Percentiles rank a stretch among this genome's conserved stretches.
Evolutionary conservation across 1,140 invertebrate genomes (phyloP).

Genomic region (Philaenus spumarius): DNA sequence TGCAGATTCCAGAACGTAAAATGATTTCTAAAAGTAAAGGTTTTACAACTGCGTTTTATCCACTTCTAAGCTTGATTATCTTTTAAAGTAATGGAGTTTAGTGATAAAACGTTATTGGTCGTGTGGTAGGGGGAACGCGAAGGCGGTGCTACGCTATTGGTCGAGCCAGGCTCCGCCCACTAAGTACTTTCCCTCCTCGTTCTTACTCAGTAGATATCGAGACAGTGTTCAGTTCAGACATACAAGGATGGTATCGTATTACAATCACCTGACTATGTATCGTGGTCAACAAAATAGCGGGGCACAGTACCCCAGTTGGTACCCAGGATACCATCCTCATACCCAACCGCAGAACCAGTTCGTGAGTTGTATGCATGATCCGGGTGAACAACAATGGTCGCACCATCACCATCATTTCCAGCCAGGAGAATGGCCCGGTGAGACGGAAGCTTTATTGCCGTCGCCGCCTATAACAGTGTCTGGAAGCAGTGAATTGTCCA

Average conservation of each 20-base stretch:
- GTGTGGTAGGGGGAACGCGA: no score
- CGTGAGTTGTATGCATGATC: constrained; percentile 27
- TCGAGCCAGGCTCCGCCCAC: no score
- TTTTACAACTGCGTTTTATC: no score
- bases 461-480: constrained; percentile 14
- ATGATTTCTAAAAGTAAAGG: no score
- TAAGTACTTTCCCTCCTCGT: no score
- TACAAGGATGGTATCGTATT: background rate
- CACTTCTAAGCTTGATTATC: no score
- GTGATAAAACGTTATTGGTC: no score
- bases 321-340: constrained; percentile 1
- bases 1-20: no score
- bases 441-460: constrained; percentile 11
- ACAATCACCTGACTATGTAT: constrained; percentile 11
- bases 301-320: background rate
- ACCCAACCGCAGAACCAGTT: constrained; percentile 22
- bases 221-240: no score
- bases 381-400: constrained; percentile 10
- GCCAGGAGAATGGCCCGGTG: constrained; percentile 8
- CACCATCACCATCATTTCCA: constrained; percentile 14
- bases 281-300: background rate
- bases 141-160: no score
- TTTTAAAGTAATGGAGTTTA: no score
- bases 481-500: background rate
- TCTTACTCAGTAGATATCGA: no score